Evolutionary conservation across 1,140 invertebrate genomes (phyloP), one percentile per base, ranked within the genome.

Genomic region (Chymomyza costata): DNA sequence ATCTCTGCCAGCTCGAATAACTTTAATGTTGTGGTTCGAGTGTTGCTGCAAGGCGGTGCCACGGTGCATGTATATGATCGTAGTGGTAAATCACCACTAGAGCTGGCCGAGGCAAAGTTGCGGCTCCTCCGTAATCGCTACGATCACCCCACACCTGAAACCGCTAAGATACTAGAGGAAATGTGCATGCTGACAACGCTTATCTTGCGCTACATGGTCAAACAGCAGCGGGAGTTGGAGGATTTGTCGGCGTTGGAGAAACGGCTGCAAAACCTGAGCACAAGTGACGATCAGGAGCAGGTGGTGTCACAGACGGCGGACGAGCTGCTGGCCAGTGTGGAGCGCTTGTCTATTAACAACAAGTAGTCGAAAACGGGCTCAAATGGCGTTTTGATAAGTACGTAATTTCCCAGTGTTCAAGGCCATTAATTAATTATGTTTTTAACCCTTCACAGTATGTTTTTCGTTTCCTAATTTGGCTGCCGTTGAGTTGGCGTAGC

Each of bases 81-180:
- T 35, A 89, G 90, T 84, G 94, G 94, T 0, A 88, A 92, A 37
- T 94, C 93, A 70, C 94, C 95, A 0, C 82, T 96, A 30, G 91
- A 94, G 60, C 83, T 97, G 28, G 94, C 94, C 1, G 91, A 95
- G 60, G 92, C 93, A 37, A 94, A 94, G 85, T 84, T 96, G 19
- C 90, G 90, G 57, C 71, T 95, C 16, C 86, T 94, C 43, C 88
- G 90, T 57, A 87, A 87, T 34, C 87, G 87, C 57, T 87, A 86
- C 19, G 86, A 86, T 25, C 87, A 85, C 13, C 84, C 87, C 17
- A 87, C 87, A 83, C 87, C 87, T 41, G 89, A 90, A 46, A 89
- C 88, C 71, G 86, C 84, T 14, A 88, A 89, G 44, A 83, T 93
- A 0, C 91, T 92, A 49, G 87, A 88, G 48, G 92, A 94, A 82